Evolutionary conservation across 1,140 invertebrate genomes (phyloP), one percentile per base, ranked within the genome.

Genomic region (Armadillidium nasatum): DNA sequence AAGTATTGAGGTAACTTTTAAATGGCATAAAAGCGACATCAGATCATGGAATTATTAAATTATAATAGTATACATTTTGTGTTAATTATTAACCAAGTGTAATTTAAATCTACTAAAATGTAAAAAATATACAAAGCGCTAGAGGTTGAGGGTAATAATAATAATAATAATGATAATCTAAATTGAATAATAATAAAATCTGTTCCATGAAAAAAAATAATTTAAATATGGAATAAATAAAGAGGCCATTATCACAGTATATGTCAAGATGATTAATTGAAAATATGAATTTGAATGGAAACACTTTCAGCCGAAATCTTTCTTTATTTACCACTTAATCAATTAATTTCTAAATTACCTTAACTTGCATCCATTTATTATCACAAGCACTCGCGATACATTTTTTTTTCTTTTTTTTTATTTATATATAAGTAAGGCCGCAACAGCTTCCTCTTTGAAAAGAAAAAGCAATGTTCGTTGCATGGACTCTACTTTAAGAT

Each of bases 141-240:
- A 33, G 2, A 33, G 33, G 33, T 33, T 33, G 33, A 33, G 33
- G 33, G 33, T 33, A 33, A 33, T 33, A 33, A 33, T 33, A 33
- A 60, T 19, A 19, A 60, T 13, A 60, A 19, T 60, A 60, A 19
- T 60, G 7, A 19, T 60, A 60, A 19, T 60, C 19, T 15, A 15
- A 15, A 60, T 60, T 60, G 19, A 60, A 60, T 60, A 60, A 60
- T 19, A 15, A 60, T 60, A 4, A 15, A 60, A 60, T 15, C 50
- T 60, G 50, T 60, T 60, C 50, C 50, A 60, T 60, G 11, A 60
- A 60, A 60, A 10, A 15, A 60, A 60, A 15, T 60, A 15, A 15
- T 60, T 15, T 60, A 76, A 78, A 78, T 76, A 78, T 78, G 77
- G 77, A 78, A 78, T 78, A 78, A 78, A 78, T 78, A 78, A 78